phyloP scores from a whole-genome alignment of 2,113 vertebrate genomes.

The Oryzias melastigma region DNA sequence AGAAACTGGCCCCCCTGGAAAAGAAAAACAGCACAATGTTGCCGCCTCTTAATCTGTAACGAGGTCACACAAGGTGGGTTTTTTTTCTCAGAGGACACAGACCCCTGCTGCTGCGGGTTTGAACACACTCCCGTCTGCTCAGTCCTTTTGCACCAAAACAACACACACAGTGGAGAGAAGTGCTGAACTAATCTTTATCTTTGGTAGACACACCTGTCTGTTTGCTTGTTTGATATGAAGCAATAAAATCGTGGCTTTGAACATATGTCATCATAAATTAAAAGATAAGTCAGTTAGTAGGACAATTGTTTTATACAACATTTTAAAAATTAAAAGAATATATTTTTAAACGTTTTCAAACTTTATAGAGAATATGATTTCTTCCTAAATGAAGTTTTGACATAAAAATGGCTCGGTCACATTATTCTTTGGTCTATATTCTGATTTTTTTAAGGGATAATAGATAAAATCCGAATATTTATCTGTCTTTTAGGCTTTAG shows the following conservation, averaged over 20 bases:
- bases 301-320: no score
- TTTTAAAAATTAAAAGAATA: neutral
- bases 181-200: neutral
- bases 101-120: slow-evolving; percentile 7
- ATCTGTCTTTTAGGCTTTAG: no score
- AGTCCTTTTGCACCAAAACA: neutral
- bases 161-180: slow-evolving; percentile 10
- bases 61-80: slow-evolving; percentile 15
- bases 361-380: no score
- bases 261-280: neutral
- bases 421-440: no score
- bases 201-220: slow-evolving; percentile 29
- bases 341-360: no score
- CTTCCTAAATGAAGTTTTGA: no score
- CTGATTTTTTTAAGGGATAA: no score
- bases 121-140: slow-evolving; percentile 6
- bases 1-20: slow-evolving; percentile 2
- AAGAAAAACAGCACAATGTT: slow-evolving; percentile 7
- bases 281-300: neutral
- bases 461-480: no score
- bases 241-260: slow-evolving; percentile 10
- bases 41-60: slow-evolving; percentile 12
- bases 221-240: neutral
- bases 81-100: slow-evolving; percentile 14
- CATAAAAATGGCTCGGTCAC: no score